Evolutionary conservation across 2,113 vertebrate genomes (phyloP), one percentile per base, ranked within the genome.

Genomic region (Dromaius novaehollandiae): DNA sequence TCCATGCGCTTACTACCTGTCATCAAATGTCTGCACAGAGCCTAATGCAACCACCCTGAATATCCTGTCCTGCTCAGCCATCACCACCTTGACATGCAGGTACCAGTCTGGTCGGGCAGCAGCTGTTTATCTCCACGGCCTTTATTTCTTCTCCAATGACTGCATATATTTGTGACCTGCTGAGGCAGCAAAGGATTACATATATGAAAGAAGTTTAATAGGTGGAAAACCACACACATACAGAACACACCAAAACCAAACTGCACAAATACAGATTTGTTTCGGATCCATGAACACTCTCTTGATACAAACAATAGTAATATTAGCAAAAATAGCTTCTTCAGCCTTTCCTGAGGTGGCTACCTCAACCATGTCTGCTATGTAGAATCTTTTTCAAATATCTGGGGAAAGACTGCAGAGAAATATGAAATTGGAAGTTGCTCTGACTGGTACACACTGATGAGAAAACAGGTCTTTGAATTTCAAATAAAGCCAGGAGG

Each of bases 401-500:
- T 90, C 87, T 82, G 82, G 53, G 87, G 66, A 30, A 91, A 91
- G 61, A 80, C 91, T 91, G 38, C 21, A 80, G 93, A 85, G 93
- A 89, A 93, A 95, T 1, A 3, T 66, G 66, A 94, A 94, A 93
- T 93, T 74, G 91, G 82, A 94, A 95, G 58, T 91, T 79, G 69
- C 20, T 70, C 68, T 63, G 76, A 32, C 58, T 91, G 82, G 53
- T 50, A 66, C 25, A 55, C 36, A 38, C 55, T 70, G 84, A 93
- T 91, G 95, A 93, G 79, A 94, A 88, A 94, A 88, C 40, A 81
- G 21, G 3, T 0, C 30, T 93, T 90, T 94, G 88, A 90, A 96
- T 96, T 97, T 95, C 84, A 95, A 74, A 88, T 95, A 88, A 80
- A 94, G 63, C 68, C 82, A 74, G 84, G 64, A 96, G 46, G 51